Evolutionary conservation across 2,113 vertebrate genomes (phyloP), one percentile per base, ranked within the genome.

Genomic region (Burhinus bistriatus): DNA sequence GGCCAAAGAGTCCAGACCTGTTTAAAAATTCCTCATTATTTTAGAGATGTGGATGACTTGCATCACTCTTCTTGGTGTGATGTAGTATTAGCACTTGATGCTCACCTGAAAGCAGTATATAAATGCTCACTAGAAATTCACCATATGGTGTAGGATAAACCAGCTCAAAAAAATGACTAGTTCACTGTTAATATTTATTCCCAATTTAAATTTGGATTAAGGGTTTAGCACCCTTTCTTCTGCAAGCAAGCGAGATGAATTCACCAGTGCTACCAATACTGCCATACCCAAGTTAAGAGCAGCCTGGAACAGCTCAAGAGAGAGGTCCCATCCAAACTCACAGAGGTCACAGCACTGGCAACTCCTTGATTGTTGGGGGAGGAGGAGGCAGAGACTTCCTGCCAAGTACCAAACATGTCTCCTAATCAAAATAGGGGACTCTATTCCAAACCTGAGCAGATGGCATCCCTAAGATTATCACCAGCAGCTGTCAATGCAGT

Each of bases 401-500:
- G 4, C 11, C 0, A 8, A 83, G 62, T 25, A 72, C 45, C 61
- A 89, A 45, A 89, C 25, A 38, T 12, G 16, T 19, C 57, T 77
- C 12, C 36, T 91, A 44, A 89, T 72, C 70, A 55, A 69, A 96
- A 42, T 16, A 36, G 30, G 27, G 40, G 14, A 69, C 81, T 70
- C 19, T 32, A 9, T 58, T 92, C 21, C 9, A 62, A 89, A 76
- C 34, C 21, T 23, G 42, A 90, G 44, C 12, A 51, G 87, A 94
- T 95, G 76, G 49, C 71, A 85, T 47, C 47, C 38, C 58, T 49
- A 20, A 65, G 66, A 84, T 94, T 90, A 92, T 51, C 61, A 94
- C 52, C 57, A 95, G 80, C 72, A 94, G 70, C 76, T 92, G 76
- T 62, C 77, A 92, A 21, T 29, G 76, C 72, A 80, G 58, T 84